These are phyloP conservation scores for Ectemnius cavifrons DNA, from an alignment of 2,888 invertebrate genomes.

Conservation along the genomic window DNA sequence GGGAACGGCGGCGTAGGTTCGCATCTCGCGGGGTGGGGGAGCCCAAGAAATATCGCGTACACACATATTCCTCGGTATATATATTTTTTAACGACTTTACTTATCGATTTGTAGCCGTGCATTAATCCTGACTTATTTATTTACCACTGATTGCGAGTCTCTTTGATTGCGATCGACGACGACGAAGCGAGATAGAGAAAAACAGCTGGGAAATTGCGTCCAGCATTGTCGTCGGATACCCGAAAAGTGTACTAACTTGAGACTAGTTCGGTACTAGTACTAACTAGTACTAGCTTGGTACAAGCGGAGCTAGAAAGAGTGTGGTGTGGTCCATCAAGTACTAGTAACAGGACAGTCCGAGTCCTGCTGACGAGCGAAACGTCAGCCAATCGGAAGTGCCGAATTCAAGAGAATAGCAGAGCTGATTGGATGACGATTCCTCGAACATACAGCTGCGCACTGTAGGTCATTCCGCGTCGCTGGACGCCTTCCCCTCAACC, in stretches of 20 bases:
- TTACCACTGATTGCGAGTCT: conserved; percentile 48
- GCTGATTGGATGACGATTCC: neutral
- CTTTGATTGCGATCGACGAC: conserved; percentile 58
- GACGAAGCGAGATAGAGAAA: conserved; percentile 46
- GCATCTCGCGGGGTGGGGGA: conserved; percentile 54
- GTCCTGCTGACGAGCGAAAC: neutral
- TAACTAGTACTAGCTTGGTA: no score
- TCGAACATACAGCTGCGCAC: neutral
- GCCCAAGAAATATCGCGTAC: conserved; percentile 59
- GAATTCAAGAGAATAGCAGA: neutral
- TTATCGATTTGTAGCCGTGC: conserved; percentile 62
- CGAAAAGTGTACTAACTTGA: no score
- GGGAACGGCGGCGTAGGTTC: conserved; percentile 51
- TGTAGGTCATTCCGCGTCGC: neutral
- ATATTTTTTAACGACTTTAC: conserved; percentile 66
- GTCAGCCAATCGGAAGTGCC: neutral
- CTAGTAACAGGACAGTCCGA: no score
- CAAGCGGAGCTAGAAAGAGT: no score
- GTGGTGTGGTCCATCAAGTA: no score
- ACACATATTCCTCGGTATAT: conserved; percentile 63
- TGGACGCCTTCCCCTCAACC: conserved; percentile 23
- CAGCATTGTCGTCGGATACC: no score
- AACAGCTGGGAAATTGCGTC: neutral
- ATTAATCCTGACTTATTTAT: conserved; percentile 57
- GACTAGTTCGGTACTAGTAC: no score